Percentiles rank a stretch among this genome's conserved stretches.
Evolutionary conservation across 2,113 vertebrate genomes (phyloP).

Genomic region (Phoenicopterus ruber): DNA sequence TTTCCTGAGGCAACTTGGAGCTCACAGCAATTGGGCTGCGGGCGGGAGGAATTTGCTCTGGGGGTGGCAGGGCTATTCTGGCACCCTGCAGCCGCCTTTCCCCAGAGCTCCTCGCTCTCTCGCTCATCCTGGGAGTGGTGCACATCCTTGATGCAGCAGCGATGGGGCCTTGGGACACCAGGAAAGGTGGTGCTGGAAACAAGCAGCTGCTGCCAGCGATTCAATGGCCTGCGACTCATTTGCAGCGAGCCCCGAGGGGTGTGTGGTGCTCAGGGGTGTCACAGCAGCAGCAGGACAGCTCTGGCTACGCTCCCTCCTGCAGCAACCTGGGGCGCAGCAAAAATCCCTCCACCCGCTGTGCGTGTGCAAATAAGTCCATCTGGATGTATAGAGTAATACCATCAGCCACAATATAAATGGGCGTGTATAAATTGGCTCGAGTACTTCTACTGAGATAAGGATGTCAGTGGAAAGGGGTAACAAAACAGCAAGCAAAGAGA

Average conservation of each 20-base stretch:
- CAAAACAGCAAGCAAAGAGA: not conserved
- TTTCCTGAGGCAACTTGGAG: not conserved
- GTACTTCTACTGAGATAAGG: not conserved
- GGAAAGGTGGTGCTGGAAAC: not conserved
- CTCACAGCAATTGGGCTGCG: not conserved
- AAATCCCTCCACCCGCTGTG: rapidly evolving
- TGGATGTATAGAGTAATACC: not conserved
- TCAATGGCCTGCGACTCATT: not conserved
- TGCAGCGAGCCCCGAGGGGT: not conserved
- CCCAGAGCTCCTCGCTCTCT: not conserved
- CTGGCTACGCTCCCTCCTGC: not conserved
- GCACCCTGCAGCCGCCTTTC: not conserved
- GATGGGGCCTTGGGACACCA: not conserved
- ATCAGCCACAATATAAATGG: not conserved
- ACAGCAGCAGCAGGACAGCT: not conserved
- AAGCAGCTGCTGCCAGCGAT: not conserved
- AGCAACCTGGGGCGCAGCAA: not conserved
- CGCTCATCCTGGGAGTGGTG: not conserved
- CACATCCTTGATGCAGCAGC: not conserved
- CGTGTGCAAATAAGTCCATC: not conserved
- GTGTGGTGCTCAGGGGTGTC: rapidly evolving
- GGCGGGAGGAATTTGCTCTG: not conserved
- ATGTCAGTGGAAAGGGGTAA: not conserved
- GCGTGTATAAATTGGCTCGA: not conserved
- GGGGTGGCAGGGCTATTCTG: not conserved